Percentiles rank a stretch among this genome's conserved stretches.
phyloP scores from a whole-genome alignment of 2,797 vertebrate genomes.

The Xenops minutus region DNA sequence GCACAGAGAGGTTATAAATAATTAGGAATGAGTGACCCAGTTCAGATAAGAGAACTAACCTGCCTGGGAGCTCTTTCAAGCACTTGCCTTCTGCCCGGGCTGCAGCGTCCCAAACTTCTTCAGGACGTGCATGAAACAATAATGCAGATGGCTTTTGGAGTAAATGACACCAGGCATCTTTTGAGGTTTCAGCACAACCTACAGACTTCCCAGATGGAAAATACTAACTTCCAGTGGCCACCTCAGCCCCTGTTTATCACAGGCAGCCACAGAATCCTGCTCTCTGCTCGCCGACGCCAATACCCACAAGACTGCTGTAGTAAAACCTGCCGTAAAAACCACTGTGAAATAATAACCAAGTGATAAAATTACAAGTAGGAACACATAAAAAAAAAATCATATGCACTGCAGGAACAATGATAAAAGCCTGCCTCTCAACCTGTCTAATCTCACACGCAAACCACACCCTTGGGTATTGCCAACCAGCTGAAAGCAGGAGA shows the following conservation, averaged over 20 bases:
- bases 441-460: conserved; percentile 59
- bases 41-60: neutral
- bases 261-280: neutral
- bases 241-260: neutral
- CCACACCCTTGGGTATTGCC: conserved; percentile 56
- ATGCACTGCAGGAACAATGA: conserved; percentile 48
- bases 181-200: neutral
- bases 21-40: conserved; percentile 40
- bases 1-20: conserved; percentile 27
- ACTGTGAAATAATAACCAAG: conserved; percentile 65
- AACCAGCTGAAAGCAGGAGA: conserved; percentile 3
- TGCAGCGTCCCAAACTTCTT: neutral
- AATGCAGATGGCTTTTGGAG: neutral
- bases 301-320: conserved; percentile 36
- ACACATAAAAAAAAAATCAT: conserved; percentile 44
- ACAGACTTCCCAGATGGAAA: neutral
- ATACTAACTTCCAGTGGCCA: neutral
- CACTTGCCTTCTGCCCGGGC: neutral
- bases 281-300: neutral
- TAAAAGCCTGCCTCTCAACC: conserved; percentile 61
- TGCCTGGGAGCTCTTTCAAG: neutral
- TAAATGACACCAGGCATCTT: neutral
- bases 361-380: conserved; percentile 68
- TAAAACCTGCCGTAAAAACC: conserved; percentile 60
- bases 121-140: neutral